Evolutionary conservation across 2,113 vertebrate genomes (phyloP).

Genomic region (Prolemur simus): DNA sequence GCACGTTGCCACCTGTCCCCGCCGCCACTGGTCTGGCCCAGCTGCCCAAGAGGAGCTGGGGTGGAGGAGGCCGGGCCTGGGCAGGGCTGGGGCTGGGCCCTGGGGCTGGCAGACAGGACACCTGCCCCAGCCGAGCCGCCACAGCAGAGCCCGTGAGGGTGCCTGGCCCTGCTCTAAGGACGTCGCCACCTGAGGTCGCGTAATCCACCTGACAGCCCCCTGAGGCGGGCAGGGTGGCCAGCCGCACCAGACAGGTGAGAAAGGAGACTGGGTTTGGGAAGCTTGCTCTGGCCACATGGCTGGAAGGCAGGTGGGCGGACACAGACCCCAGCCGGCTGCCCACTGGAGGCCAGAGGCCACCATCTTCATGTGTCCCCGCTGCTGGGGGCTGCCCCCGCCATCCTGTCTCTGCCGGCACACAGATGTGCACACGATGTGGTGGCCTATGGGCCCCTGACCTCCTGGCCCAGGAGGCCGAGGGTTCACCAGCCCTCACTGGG

Average conservation of each 20-base stretch:
- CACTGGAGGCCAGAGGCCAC: not conserved
- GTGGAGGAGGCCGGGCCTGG: not conserved
- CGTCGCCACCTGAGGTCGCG: rapidly evolving
- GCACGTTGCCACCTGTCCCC: not conserved
- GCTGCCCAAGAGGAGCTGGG: not conserved
- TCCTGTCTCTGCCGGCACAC: not conserved
- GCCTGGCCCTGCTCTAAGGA: rapidly evolving
- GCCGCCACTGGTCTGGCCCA: not conserved
- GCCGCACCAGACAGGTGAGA: not conserved
- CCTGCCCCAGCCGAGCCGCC: not conserved
- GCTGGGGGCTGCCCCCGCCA: not conserved
- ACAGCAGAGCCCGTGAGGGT: rapidly evolving
- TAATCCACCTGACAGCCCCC: rapidly evolving
- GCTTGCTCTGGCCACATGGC: not conserved
- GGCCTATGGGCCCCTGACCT: rapidly evolving
- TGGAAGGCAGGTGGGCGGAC: rapidly evolving
- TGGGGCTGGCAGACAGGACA: not conserved
- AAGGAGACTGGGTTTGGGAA: too few species aligned
- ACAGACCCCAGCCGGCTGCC: not conserved
- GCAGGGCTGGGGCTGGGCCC: not conserved
- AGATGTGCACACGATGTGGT: rapidly evolving
- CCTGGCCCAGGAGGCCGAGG: not conserved
- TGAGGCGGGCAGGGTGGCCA: not conserved
- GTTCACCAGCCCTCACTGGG: not conserved
- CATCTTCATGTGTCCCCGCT: rapidly evolving